These are phyloP conservation scores for Propithecus coquereli DNA, from an alignment of 2,113 vertebrate species.

Conservation along the genomic window DNA sequence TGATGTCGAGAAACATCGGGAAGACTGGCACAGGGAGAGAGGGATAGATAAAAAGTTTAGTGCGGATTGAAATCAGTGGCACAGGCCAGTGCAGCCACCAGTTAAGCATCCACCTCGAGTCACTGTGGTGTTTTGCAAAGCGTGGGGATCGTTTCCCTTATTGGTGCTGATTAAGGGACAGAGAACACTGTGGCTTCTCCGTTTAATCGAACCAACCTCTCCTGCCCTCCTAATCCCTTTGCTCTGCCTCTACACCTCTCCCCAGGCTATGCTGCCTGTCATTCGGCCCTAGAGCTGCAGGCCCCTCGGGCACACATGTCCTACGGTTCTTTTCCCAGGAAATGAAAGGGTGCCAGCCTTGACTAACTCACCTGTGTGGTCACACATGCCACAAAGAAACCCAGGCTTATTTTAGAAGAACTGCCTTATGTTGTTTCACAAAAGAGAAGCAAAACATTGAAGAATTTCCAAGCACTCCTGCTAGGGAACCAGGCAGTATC, in stretches of 20 bases:
- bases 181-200: not conserved
- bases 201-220: not conserved
- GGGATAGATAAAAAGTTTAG: slow-evolving; percentile 82
- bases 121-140: not conserved
- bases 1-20: slow-evolving; percentile 87
- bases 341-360: slow-evolving; percentile 49
- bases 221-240: not conserved
- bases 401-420: slow-evolving; percentile 73
- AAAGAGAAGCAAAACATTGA: slow-evolving; percentile 72
- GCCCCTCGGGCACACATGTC: slow-evolving; percentile 47
- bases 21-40: slow-evolving; percentile 80
- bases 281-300: not conserved
- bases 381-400: slow-evolving; percentile 70
- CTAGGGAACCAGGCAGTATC: slow-evolving; percentile 72
- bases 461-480: slow-evolving; percentile 69
- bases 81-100: slow-evolving; percentile 12
- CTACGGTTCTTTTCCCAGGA: slow-evolving; percentile 59
- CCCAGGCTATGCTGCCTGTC: not conserved
- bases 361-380: slow-evolving; percentile 63
- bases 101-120: slow-evolving; percentile 51
- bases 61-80: slow-evolving; percentile 71
- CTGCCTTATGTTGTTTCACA: slow-evolving; percentile 71
- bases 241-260: not conserved
- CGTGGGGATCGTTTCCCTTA: slow-evolving; percentile 19
- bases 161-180: not conserved